Evolutionary conservation across 2,113 vertebrate genomes (phyloP), one percentile per base, ranked within the genome.

Genomic region (Madoqua kirkii): DNA sequence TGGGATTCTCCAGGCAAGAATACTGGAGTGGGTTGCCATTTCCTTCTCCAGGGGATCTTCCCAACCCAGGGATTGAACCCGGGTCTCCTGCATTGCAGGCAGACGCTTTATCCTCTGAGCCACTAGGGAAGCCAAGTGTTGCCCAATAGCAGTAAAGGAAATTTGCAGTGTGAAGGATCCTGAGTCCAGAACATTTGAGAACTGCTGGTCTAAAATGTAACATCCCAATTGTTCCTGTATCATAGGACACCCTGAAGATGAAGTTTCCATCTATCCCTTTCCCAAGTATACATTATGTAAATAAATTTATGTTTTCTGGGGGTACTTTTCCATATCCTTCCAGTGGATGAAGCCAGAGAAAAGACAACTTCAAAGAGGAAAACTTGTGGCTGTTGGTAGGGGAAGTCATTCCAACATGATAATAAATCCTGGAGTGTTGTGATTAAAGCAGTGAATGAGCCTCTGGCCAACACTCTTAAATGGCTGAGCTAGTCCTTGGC

Each of bases 151-250:
- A 81, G 43, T 59, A 85, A 87, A 90, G 60, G 91, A 96, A 87
- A 67, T 94, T 96, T 92, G 25, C 55, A 88, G 5, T 67, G 3
- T 88, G 36, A 87, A 64, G 59, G 13, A 17, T 97, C 55, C 3
- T 89, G 40, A 89, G 19, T 79, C 59, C 59, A 82, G 94, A 64
- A 91, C 33, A 96, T 86, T 91, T 96, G 59, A 93, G 36, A 92
- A 91, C 29, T 87, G 29, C 54, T 92, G 13, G 43, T 93, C 23
- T 96, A 23, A 13, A 64, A 6, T 89, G 27, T 87, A 87, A 48
- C 55, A 89, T 96, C 48, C 21, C 43, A 31, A 29, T 27, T 12
- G 50, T 97, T 95, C 74, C 6, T 88, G 1, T 97, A 23, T 93
- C 17, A 31, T 71, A 43, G 71, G 9, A n/a, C 36, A 84, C 9